A percentile compares a stretch with the other conserved stretches of the same genome.
These are phyloP conservation scores for Psittacula derbiana DNA, from an alignment of 2,797 vertebrate genomes.

Conservation along the genomic window DNA sequence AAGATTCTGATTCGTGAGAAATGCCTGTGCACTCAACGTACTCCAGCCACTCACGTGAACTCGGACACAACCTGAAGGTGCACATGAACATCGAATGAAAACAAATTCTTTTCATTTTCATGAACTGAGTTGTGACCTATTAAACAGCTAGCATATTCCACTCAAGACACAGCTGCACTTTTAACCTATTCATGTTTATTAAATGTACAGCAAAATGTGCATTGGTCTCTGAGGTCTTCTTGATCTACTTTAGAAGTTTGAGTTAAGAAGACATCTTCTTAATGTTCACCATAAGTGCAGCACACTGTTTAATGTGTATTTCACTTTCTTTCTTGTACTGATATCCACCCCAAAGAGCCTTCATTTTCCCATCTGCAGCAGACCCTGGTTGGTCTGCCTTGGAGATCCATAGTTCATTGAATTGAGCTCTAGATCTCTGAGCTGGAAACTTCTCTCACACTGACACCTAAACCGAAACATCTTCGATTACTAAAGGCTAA, in stretches of 20 bases:
- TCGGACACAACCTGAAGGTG: background rate
- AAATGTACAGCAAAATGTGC: background rate
- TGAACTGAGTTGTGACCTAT: background rate
- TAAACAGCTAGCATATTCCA: background rate
- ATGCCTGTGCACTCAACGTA: background rate
- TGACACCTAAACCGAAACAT: background rate
- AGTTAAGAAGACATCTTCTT: background rate
- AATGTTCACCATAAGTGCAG: background rate
- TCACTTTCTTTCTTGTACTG: background rate
- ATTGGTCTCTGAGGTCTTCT: background rate
- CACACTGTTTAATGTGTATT: background rate
- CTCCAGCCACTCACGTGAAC: background rate
- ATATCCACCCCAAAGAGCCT: background rate
- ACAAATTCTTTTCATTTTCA: background rate
- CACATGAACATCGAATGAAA: background rate
- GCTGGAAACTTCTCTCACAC: background rate
- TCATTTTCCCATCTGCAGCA: background rate
- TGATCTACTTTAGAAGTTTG: accelerated
- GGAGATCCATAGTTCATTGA: background rate
- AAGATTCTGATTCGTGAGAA: background rate
- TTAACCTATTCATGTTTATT: background rate
- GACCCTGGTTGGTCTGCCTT: background rate
- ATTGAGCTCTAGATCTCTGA: background rate
- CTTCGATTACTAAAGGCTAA: background rate
- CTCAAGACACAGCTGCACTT: background rate